A percentile compares a stretch with the other conserved stretches of the same genome.
Evolutionary conservation across 2,888 invertebrate species (phyloP).

Genomic region (Pachymerium ferrugineum): DNA sequence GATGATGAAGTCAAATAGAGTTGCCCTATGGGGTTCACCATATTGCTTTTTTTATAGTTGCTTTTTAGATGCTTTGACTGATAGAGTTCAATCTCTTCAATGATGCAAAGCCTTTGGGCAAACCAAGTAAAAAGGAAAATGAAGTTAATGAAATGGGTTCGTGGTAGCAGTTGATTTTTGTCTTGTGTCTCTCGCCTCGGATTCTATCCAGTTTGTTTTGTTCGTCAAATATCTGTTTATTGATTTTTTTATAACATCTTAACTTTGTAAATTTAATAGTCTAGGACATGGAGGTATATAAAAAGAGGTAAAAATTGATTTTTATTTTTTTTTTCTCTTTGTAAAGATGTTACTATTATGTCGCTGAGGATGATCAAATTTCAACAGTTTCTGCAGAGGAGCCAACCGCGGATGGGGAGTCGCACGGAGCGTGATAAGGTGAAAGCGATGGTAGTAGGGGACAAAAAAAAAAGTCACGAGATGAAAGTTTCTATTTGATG

Average conservation of each 20-base stretch:
- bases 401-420: background rate
- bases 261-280: too few relatives aligned
- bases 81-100: conserved; percentile 4
- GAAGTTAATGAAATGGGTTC: conserved; percentile 4
- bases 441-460: background rate
- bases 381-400: background rate
- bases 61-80: background rate
- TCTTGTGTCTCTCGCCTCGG: too few relatives aligned
- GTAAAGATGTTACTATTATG: background rate
- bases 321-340: background rate
- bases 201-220: too few relatives aligned
- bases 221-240: too few relatives aligned
- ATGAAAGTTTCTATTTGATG: conserved; percentile 13
- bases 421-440: background rate
- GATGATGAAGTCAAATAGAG: background rate
- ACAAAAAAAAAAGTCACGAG: background rate
- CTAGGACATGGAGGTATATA: too few relatives aligned
- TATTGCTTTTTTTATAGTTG: background rate
- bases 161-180: background rate
- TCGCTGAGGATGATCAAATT: background rate
- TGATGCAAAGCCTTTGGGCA: background rate
- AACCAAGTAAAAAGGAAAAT: background rate
- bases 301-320: background rate
- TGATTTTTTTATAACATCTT: too few relatives aligned
- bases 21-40: background rate